Evolutionary conservation across 2,797 vertebrate species (phyloP), one percentile per base, ranked within the genome.

Genomic region (Xyrichtys novacula): DNA sequence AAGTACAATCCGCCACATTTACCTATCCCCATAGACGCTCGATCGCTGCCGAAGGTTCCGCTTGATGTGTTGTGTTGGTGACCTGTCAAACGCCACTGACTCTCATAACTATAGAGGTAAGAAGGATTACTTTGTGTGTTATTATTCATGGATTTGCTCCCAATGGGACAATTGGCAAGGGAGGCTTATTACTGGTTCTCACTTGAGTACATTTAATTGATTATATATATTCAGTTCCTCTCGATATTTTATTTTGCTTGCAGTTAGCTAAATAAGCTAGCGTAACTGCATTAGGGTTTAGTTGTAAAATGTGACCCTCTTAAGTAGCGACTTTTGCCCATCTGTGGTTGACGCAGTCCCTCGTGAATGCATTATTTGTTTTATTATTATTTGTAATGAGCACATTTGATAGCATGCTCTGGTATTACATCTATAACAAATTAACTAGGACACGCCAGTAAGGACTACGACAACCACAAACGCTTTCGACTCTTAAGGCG

Each of bases 11-110:
- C 6, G 15, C 34, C 7, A 6, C 7, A 4, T 29, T 47, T 26
- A 28, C 5, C 5, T 3, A 2, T 54, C 12, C 0, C 5, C 14
- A 0, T 1, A 6, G 71, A 82, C 88, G 86, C 80, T 63, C n/a
- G 12, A 1, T 1, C 16, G 0, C 0, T 0, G 6, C 6, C 0
- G n/a, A 78, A 28, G 0, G 85, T 89, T 89, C 88, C 87, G 64
- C 12, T 15, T 0, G 1, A 1, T n/a, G n/a, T n/a, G n/a, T n/a
- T n/a, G 15, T 1, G 3, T 23, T 20, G 5, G 12, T 12, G 23
- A 16, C 1, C 65, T 58, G 66, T 62, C 48, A 57, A 38, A n/a
- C 0, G 5, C 47, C 20, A 44, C 17, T 0, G 6, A 55, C 20
- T 22, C 6, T 19, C 7, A 20, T 23, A 50, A 20, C 9, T 9